Evolutionary conservation across 2,888 invertebrate species (phyloP).

Genomic region (Creontiades dilutus): DNA sequence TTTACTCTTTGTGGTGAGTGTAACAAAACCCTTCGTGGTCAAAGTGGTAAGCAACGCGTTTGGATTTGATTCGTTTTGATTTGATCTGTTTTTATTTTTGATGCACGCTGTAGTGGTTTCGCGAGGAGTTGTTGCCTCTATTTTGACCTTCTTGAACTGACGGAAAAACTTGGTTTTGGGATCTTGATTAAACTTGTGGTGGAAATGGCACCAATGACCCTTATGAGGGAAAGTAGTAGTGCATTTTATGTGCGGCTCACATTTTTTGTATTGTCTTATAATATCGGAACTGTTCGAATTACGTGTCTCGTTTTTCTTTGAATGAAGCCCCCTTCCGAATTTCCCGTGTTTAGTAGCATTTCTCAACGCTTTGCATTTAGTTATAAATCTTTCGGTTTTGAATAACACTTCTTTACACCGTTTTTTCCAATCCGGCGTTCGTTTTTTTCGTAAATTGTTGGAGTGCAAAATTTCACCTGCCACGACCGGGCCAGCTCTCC

Average conservation of each 20-base stretch:
- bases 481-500: not conserved
- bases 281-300: not conserved
- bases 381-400: not conserved
- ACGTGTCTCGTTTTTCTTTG: not conserved
- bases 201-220: constrained; percentile 33
- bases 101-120: too few relatives aligned
- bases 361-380: not conserved
- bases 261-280: not conserved
- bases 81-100: too few relatives aligned
- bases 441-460: not conserved
- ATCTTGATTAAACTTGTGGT: constrained; percentile 10
- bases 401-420: not conserved
- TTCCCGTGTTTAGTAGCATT: not conserved
- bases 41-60: too few relatives aligned
- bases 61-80: too few relatives aligned
- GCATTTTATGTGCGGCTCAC: not conserved
- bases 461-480: not conserved
- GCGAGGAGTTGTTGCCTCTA: too few relatives aligned
- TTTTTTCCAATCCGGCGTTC: not conserved
- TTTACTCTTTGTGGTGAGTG: too few relatives aligned
- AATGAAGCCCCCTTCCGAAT: not conserved
- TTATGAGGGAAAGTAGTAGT: not conserved
- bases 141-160: not conserved
- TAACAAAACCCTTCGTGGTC: too few relatives aligned
- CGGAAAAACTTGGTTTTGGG: not conserved